phyloP scores from a whole-genome alignment of 2,797 vertebrate species.

The Tarsius wallacei region DNA sequence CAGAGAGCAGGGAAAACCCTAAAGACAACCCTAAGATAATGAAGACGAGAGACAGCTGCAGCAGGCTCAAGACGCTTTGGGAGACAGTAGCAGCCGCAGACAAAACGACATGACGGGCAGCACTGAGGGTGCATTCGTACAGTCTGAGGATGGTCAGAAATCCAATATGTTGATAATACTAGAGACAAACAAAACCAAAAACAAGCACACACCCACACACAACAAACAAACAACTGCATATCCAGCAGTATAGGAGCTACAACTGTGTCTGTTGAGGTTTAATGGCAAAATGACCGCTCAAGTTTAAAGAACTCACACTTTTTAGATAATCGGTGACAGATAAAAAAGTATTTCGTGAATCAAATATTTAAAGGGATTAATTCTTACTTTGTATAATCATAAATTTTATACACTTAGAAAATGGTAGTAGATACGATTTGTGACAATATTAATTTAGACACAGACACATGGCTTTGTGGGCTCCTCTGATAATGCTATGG shows the following conservation, averaged over 20 bases:
- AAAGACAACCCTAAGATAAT: background rate
- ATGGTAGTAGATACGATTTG: background rate
- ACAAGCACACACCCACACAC: no score
- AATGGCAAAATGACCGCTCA: background rate
- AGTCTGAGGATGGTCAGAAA: background rate
- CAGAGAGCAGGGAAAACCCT: background rate
- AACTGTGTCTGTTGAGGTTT: background rate
- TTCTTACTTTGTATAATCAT: slow-evolving; percentile 15
- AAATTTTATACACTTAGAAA: background rate
- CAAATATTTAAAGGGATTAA: slow-evolving; percentile 14
- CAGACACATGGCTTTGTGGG: background rate
- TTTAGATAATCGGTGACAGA: background rate
- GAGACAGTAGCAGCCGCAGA: background rate
- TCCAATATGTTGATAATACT: background rate
- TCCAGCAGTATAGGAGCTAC: background rate
- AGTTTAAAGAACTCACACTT: background rate
- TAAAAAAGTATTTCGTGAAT: background rate
- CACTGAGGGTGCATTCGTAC: background rate
- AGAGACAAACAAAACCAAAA: background rate
- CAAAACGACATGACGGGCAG: background rate
- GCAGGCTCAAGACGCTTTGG: background rate
- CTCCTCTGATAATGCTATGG: background rate
- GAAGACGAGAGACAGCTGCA: background rate
- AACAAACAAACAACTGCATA: no score
- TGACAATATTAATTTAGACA: background rate